Evolutionary conservation across 2,113 vertebrate species (phyloP), one percentile per base, ranked within the genome.

Genomic region (Eptesicus fuscus): DNA sequence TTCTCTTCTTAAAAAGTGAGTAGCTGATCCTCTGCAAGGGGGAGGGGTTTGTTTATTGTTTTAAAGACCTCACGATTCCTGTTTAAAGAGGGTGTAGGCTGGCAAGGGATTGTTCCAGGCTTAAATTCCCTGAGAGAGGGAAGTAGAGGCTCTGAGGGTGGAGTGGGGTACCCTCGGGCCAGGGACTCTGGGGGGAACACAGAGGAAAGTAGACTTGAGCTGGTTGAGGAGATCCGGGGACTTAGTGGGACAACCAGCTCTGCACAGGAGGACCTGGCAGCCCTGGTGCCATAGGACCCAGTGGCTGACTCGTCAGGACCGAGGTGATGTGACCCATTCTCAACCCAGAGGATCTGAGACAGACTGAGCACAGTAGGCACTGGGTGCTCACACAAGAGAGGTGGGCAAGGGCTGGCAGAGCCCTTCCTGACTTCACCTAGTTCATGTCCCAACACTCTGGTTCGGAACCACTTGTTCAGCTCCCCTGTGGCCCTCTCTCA

Each of bases 21-120:
- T n/a, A 35, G 83, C 44, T 88, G 71, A 91, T 90, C 83, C 42
- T 91, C 40, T 47, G 44, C 88, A 90, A 87, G 56, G 61, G 91
- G 59, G 59, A 93, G 78, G 82, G 73, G 13, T 79, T 93, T 86
- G 56, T 93, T 96, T 96, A 94, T 88, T 93, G 63, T 92, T 93
- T 87, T 92, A 95, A 92, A 94, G 59, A 70, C 74, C 47, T 95
- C 67, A 11, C 5, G 69, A 70, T 84, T 96, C 96, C 90, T 85
- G 61, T 85, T 93, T 94, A 84, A 92, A 95, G 77, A 95, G 67
- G 69, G 77, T 92, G 56, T 35, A 69, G 86, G 51, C 71, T 92
- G 32, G 28, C 83, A 44, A 70, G 20, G 37, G 70, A 83, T 69
- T 79, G 73, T 73, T 18, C 37, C 35, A 63, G 84, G 92, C 77